Percentiles rank a stretch among this genome's conserved stretches.
Evolutionary conservation across 1,140 invertebrate species (phyloP).

Genomic region (Drosophila tsacasi): DNA sequence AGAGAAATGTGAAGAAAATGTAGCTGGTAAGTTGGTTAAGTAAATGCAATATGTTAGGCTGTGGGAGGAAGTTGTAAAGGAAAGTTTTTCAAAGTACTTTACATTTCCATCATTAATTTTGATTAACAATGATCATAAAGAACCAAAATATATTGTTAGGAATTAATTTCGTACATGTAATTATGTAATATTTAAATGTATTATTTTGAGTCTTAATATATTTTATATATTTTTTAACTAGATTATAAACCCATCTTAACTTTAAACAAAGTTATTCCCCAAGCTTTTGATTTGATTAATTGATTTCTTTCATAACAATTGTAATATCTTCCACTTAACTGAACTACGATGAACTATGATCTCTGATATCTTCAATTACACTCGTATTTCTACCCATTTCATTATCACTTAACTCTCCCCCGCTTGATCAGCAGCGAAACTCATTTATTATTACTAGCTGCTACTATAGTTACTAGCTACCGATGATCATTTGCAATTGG

Average conservation of each 20-base stretch:
- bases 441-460: conserved; percentile 45
- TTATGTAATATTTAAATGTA: background rate
- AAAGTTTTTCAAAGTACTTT: background rate
- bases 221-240: too few relatives aligned
- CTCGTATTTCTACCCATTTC: conserved; percentile 11
- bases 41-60: background rate
- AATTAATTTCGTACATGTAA: too few relatives aligned
- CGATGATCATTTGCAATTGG: conserved; percentile 10
- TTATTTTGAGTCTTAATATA: background rate
- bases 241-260: background rate
- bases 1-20: background rate
- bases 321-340: background rate
- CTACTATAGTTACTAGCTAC: background rate
- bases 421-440: conserved; percentile 18
- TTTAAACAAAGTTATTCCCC: background rate
- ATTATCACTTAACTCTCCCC: conserved; percentile 28
- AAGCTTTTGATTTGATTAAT: background rate
- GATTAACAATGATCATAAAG: background rate
- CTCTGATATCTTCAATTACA: conserved; percentile 10
- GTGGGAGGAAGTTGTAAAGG: background rate
- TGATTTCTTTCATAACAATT: background rate
- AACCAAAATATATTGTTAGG: background rate
- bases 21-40: too few relatives aligned
- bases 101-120: background rate
- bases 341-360: conserved; percentile 26